Evolutionary conservation across 2,888 invertebrate species (phyloP).

Genomic region (Hololepta plana): DNA sequence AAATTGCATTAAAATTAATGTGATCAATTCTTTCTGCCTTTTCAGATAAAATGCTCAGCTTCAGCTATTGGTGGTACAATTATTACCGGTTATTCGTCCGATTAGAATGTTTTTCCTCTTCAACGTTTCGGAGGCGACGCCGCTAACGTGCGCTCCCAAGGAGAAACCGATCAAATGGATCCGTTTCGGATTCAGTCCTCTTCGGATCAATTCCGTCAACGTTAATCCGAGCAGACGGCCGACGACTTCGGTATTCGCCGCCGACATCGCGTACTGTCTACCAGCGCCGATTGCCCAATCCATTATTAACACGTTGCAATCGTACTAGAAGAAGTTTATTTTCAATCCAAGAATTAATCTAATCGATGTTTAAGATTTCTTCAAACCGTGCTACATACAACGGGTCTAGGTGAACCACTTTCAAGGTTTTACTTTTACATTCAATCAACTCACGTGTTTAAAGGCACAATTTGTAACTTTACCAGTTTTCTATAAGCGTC

Average conservation of each 20-base stretch:
- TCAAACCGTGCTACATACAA: background rate
- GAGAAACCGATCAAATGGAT: slow-evolving; percentile 41
- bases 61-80: slow-evolving; percentile 2
- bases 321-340: slow-evolving; percentile 25
- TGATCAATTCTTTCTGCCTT: background rate
- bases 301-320: slow-evolving; percentile 33
- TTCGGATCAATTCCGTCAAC: slow-evolving; percentile 28
- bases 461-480: slow-evolving; percentile 13
- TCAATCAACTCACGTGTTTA: background rate
- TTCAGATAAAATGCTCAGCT: background rate
- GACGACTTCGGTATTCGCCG: slow-evolving; percentile 40
- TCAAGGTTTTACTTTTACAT: no score
- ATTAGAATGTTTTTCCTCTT: slow-evolving; percentile 28
- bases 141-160: slow-evolving; percentile 40
- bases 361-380: no score
- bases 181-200: slow-evolving; percentile 25
- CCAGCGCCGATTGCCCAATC: slow-evolving; percentile 41
- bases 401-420: no score
- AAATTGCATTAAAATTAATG: no score
- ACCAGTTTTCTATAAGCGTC: slow-evolving; percentile 32
- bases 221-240: slow-evolving; percentile 37
- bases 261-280: slow-evolving; percentile 34
- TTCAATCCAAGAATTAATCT: background rate
- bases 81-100: slow-evolving; percentile 36
- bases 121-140: slow-evolving; percentile 35